Evolutionary conservation across 1,140 invertebrate species (phyloP).

Genomic region (Aphelinus atriplicis): DNA sequence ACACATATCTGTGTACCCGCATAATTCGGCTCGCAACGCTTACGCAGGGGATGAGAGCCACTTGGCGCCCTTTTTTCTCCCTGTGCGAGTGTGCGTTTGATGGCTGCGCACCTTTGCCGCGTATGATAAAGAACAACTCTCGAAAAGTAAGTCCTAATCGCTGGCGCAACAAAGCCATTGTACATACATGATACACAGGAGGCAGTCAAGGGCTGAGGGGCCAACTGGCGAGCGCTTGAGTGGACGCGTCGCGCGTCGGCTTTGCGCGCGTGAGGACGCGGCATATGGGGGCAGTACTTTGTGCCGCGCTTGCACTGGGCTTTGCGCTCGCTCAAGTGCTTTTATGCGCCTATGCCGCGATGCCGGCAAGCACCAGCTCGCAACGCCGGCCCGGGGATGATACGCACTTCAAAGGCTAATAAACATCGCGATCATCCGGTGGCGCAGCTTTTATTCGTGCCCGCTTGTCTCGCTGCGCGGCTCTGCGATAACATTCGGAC

Average conservation of each 20-base stretch:
- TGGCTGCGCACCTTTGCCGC: neutral
- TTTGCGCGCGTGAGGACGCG: conserved; percentile 33
- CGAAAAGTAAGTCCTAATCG: conserved; percentile 46
- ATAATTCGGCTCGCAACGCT: neutral
- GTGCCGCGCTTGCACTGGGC: conserved; percentile 18
- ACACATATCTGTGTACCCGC: conserved; percentile 7
- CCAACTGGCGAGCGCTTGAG: conserved; percentile 53
- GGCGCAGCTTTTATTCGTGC: neutral
- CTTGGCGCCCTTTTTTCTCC: conserved; percentile 17
- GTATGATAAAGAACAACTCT: conserved; percentile 25
- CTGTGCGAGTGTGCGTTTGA: neutral
- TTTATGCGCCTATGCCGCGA: conserved; percentile 27
- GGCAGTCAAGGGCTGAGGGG: conserved; percentile 41
- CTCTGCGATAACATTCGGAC: neutral
- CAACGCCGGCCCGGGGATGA: conserved; percentile 29
- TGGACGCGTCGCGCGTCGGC: conserved; percentile 36
- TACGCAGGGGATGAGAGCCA: neutral
- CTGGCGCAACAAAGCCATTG: conserved; percentile 44
- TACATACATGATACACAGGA: neutral
- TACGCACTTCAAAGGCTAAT: conserved; percentile 52
- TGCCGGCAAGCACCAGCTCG: neutral
- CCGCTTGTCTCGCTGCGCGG: neutral
- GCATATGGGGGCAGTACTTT: conserved; percentile 54
- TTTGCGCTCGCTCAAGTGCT: conserved; percentile 42
- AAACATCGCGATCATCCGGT: conserved; percentile 34